Base-by-base conservation (phyloP, 2,888 invertebrate genomes). In the Nowickia ferox region DNA sequence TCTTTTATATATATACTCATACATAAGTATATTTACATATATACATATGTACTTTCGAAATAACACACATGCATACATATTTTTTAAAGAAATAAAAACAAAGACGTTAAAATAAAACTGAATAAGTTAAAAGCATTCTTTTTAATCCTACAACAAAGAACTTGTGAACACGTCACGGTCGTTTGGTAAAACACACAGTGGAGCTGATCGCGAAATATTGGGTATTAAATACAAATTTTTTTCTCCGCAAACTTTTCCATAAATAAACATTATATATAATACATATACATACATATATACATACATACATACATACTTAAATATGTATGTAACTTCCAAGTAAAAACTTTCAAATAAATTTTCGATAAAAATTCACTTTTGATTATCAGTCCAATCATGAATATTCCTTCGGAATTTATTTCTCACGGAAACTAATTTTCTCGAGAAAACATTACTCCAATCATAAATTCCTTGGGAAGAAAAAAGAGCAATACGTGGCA, bases 81-180 rank as follows among this genome's bases (percentile, higher is more conserved):
- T 19, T 63, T 44, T 63, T 17, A 19, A 59, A 40, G 17, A 17
- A 63, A 63, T 46, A 15, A 30, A 19, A 63, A 42, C 17, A 17
- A 17, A 19, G 19, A 42, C 17, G 8, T 53, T 15, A 13, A 40
- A 66, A 66, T 6, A 48, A 66, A 46, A 15, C 13, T 11, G 13
- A 15, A 44, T 6, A 22, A 38, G 38, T 9, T 13, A 22, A 53
- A 42, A 55, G 55, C 69, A 69, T 69, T 55, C 19, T 69, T 55
- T 53, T 8, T 40, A 10, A 17, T 69, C 42, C 19, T 22, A 55
- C 22, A 69, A 69, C 69, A 69, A 69, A 69, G 55, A 69, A 69
- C 42, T 19, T 40, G 17, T 22, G 55, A 55, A 42, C 15, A 1
- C 9, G 19, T 55, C 17, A 69, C 15, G 69, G 22, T 13, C 55